phyloP scores from a whole-genome alignment of 2,888 invertebrate genomes.

The Phanerotoma sp. region DNA sequence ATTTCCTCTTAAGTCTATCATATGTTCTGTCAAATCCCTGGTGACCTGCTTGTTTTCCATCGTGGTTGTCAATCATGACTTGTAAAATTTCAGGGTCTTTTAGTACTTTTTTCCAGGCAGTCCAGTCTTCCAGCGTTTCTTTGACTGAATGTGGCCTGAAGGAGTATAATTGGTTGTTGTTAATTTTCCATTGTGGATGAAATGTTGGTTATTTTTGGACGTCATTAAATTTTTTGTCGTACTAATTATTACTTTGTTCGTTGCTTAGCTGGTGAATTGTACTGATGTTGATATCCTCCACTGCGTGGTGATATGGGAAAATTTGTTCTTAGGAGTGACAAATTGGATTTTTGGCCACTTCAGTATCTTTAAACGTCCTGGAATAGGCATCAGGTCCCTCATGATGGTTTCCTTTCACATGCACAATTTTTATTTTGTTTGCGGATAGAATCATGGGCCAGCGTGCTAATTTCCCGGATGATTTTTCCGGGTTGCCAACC shows the following conservation, averaged over 20 bases:
- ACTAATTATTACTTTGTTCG: slow-evolving; percentile 36
- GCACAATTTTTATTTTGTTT: too few species aligned
- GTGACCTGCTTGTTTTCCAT: neutral
- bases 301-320: too few species aligned
- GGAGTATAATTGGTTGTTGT: slow-evolving; percentile 23
- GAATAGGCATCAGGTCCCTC: too few species aligned
- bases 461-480: too few species aligned
- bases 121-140: slow-evolving; percentile 21
- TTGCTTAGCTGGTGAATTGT: too few species aligned
- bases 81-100: neutral
- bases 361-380: too few species aligned
- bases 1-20: neutral
- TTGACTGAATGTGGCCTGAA: neutral
- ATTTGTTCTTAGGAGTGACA: too few species aligned
- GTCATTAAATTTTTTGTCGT: slow-evolving; percentile 15
- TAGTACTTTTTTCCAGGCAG: neutral
- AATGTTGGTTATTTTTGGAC: slow-evolving; percentile 30
- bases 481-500: too few species aligned
- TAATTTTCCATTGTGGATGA: slow-evolving; percentile 8
- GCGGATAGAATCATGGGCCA: too few species aligned
- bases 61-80: neutral
- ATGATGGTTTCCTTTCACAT: too few species aligned
- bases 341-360: too few species aligned
- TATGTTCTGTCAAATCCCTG: neutral
- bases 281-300: too few species aligned